Conservation (phyloP, 92 coral and sea anemone genomes). For the Epizoanthus rinbou region DNA sequence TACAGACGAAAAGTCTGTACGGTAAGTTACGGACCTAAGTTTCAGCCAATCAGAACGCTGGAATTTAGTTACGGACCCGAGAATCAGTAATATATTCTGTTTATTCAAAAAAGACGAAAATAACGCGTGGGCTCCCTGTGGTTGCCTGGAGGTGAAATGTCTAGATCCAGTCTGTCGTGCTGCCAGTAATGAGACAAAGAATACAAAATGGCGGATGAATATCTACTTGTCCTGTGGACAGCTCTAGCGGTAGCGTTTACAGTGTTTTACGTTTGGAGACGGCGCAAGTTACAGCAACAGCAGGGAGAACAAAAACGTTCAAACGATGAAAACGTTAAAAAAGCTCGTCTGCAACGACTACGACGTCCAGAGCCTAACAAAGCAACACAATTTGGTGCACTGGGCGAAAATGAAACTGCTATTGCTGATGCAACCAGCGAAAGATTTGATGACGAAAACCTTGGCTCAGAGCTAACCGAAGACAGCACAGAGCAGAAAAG, state of each 20-base stretch:
- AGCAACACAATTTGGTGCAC: background rate
- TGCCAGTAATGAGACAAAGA: too few species aligned
- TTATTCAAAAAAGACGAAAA: too few species aligned
- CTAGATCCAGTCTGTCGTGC: too few species aligned
- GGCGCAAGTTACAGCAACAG: slow-evolving; percentile 37
- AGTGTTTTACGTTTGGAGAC: slow-evolving; percentile 75
- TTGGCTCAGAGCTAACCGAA: background rate
- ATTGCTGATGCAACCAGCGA: slow-evolving; percentile 23
- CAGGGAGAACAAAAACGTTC: slow-evolving; percentile 17
- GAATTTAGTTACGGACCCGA: too few species aligned
- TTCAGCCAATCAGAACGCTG: too few species aligned
- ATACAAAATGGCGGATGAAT: slow-evolving; percentile 81
- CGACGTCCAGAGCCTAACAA: background rate
- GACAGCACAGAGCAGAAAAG: background rate
- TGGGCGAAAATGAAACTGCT: slow-evolving; percentile 11
- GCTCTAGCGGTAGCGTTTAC: slow-evolving; percentile 57
- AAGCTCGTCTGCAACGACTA: slow-evolving; percentile 21
- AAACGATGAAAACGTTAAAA: background rate
- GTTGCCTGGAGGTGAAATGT: too few species aligned
- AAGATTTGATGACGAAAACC: background rate
- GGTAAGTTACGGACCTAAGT: too few species aligned
- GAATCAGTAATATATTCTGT: too few species aligned
- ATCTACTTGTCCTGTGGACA: slow-evolving; percentile 64
- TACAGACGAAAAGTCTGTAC: too few species aligned
- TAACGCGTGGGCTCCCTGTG: too few species aligned